phyloP scores from a whole-genome alignment of 1,140 invertebrate genomes.

The Drosophila fuyamai region DNA sequence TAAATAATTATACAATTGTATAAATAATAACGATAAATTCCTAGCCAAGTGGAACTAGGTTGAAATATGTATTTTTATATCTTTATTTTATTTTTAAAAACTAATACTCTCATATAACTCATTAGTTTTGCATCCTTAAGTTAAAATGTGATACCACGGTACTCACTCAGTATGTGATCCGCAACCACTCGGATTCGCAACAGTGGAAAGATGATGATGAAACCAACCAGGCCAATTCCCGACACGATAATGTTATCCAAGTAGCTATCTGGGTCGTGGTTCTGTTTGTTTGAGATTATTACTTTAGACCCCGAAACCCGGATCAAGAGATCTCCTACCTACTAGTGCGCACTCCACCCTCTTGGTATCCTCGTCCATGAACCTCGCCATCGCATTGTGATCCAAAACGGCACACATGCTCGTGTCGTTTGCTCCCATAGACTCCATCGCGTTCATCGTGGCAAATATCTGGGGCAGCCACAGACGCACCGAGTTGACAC shows the following conservation, averaged over 20 bases:
- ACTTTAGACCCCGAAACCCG: conserved; percentile 52
- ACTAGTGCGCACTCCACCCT: conserved; percentile 60
- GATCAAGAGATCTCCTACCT: conserved; percentile 54
- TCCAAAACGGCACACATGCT: conserved; percentile 80
- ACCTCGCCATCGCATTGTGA: conserved; percentile 21
- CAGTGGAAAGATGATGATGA: conserved; percentile 56
- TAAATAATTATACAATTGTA: no score
- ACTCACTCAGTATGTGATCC: conserved; percentile 65
- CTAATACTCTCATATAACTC: no score
- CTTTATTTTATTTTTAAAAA: no score
- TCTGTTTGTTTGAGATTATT: conserved; percentile 48
- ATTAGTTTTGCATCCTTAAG: not conserved
- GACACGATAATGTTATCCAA: conserved; percentile 63
- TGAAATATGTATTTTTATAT: no score
- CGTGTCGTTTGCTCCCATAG: conserved; percentile 85
- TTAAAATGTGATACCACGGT: not conserved
- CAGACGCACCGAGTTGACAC: conserved; percentile 68
- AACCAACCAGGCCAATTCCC: conserved; percentile 49
- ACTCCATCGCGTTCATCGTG: conserved; percentile 82
- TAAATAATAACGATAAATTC: no score
- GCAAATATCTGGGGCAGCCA: conserved; percentile 87
- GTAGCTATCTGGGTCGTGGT: conserved; percentile 43
- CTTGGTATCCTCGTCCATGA: not conserved
- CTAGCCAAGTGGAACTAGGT: no score
- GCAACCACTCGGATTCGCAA: conserved; percentile 36